A percentile compares a stretch with the other conserved stretches of the same genome.
These are phyloP conservation scores for Cetoscarus ocellatus DNA, from an alignment of 2,797 vertebrate species.

Conservation along the genomic window DNA sequence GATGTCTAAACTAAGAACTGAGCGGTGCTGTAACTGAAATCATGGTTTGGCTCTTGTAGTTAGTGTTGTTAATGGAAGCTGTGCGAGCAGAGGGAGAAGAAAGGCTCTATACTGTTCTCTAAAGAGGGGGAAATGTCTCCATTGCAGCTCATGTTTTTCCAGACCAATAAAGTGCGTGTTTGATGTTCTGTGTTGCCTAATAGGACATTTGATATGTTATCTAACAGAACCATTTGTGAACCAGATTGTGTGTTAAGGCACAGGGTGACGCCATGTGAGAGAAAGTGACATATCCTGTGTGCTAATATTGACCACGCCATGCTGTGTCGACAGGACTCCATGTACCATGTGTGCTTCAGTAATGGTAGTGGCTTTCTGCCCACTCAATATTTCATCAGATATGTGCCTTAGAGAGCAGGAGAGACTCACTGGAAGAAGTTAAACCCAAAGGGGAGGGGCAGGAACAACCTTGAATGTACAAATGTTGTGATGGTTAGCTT, in stretches of 20 bases:
- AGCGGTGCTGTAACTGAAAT: slow-evolving; percentile 20
- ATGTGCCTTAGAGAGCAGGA: slow-evolving; percentile 24
- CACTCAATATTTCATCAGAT: slow-evolving; percentile 57
- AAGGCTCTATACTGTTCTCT: background rate
- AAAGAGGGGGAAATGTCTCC: background rate
- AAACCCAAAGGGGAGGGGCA: slow-evolving; percentile 13
- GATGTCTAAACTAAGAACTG: slow-evolving; percentile 26
- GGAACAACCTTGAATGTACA: slow-evolving; percentile 20
- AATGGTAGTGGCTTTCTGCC: slow-evolving; percentile 39
- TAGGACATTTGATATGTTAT: slow-evolving; percentile 48
- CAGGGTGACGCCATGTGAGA: slow-evolving; percentile 43
- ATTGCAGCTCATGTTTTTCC: slow-evolving; percentile 16
- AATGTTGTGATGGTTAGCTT: slow-evolving; percentile 32
- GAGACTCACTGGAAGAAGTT: slow-evolving; percentile 24
- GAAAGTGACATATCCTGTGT: slow-evolving; percentile 48
- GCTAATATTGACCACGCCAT: slow-evolving; percentile 62
- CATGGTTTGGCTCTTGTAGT: slow-evolving; percentile 58
- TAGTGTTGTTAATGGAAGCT: slow-evolving; percentile 51
- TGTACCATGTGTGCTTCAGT: slow-evolving; percentile 35
- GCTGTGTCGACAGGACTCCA: slow-evolving; percentile 24
- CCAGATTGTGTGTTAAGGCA: slow-evolving; percentile 30
- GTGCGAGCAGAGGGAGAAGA: slow-evolving; percentile 1
- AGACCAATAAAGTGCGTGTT: slow-evolving; percentile 42
- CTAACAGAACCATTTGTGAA: slow-evolving; percentile 39
- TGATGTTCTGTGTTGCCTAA: slow-evolving; percentile 40